phyloP scores from a whole-genome alignment of 1,140 invertebrate genomes.

The Chironomus striatipennis region DNA sequence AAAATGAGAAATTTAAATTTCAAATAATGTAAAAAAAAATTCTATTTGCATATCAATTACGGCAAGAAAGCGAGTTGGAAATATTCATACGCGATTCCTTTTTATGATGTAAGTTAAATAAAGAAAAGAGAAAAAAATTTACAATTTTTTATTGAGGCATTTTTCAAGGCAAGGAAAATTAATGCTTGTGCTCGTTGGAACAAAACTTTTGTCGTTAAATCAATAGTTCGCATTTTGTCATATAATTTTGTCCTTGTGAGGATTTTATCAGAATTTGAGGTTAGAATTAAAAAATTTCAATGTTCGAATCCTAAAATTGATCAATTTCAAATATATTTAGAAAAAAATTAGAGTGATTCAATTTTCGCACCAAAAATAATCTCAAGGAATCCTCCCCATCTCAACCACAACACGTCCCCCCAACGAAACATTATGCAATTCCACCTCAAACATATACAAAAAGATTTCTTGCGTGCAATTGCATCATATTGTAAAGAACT shows the following conservation, averaged over 20 bases:
- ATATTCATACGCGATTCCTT: no score
- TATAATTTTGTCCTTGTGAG: neutral
- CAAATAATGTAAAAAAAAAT: neutral
- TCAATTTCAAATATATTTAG: no score
- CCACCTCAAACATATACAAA: neutral
- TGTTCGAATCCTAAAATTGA: no score
- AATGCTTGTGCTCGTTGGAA: neutral
- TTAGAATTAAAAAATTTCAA: no score
- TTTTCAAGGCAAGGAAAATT: constrained; percentile 2
- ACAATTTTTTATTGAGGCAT: neutral
- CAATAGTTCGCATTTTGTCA: neutral
- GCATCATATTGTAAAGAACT: neutral
- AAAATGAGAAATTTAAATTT: neutral
- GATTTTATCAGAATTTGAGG: no score
- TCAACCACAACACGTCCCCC: no score
- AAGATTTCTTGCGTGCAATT: neutral
- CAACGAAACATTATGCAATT: no score
- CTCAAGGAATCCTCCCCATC: no score
- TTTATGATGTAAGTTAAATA: no score
- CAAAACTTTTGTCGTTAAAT: constrained; percentile 3
- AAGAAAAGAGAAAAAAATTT: no score
- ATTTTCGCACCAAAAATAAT: no score
- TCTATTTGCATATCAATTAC: constrained; percentile 14
- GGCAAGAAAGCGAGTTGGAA: neutral
- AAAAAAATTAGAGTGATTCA: no score